These are phyloP conservation scores for Abrostola tripartita DNA, from an alignment of 2,888 invertebrate species.

Conservation along the genomic window DNA sequence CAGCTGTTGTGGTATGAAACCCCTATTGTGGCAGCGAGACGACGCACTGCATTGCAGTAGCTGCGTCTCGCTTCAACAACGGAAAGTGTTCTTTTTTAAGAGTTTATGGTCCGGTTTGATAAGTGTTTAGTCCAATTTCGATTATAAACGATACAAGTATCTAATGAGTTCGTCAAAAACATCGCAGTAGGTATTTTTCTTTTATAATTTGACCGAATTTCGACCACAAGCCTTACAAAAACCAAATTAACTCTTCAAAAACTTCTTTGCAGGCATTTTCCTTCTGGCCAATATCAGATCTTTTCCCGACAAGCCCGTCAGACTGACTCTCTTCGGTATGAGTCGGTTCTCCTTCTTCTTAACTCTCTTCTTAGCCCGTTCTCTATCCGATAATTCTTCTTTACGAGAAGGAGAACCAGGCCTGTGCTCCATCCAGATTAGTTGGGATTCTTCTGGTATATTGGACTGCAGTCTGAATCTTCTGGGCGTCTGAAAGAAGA, in stretches of 20 bases:
- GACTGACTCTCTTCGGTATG: conserved; percentile 58
- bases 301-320: conserved; percentile 64
- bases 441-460: conserved; percentile 63
- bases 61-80: too few species aligned
- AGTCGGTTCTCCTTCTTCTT: conserved; percentile 52
- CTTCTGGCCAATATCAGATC: conserved; percentile 71
- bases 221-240: neutral
- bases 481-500: conserved; percentile 66
- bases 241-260: conserved; percentile 50
- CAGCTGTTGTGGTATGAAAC: too few species aligned
- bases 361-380: conserved; percentile 30
- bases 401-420: conserved; percentile 22
- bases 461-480: conserved; percentile 66
- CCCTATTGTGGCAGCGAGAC: too few species aligned
- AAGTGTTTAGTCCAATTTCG: too few species aligned
- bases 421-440: conserved; percentile 74
- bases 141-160: too few species aligned
- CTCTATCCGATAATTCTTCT: conserved; percentile 1
- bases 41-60: too few species aligned
- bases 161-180: too few species aligned
- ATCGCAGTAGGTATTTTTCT: too few species aligned
- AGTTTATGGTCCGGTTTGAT: too few species aligned
- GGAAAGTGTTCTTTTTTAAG: too few species aligned
- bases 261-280: conserved; percentile 70
- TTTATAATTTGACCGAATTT: neutral